Evolutionary conservation across 2,113 vertebrate species (phyloP), one percentile per base, ranked within the genome.

Genomic region (Panurus biarmicus): DNA sequence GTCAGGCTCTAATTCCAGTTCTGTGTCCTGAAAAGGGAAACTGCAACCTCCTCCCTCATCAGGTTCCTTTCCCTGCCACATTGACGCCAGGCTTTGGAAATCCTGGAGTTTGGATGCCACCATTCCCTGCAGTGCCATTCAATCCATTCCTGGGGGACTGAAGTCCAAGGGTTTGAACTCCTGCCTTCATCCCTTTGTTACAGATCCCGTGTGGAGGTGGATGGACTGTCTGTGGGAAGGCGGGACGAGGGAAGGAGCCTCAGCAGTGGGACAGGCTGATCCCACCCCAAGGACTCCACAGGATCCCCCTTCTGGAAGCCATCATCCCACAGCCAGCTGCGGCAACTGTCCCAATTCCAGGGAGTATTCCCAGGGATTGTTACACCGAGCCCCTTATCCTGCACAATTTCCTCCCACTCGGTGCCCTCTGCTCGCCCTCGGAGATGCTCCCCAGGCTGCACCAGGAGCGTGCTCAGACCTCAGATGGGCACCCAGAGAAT

Each of bases 341-440:
- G 14, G 40, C 56, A 71, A 71, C 61, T 1, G 0, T 10, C 5
- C 1, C 0, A n/a, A n/a, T 31, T 3, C 24, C 78, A 4, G n/a
- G 78, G 8, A 31, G 9, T 10, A 35, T 26, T 2, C 13, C 33
- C 44, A 33, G 44, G 2, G 25, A 50, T 40, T 7, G 2, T 15
- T 5, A 35, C 64, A 33, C 24, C 0, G 2, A 71, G 33, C 47
- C 85, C 5, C 0, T 28, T 7, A 21, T 6, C 54, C 35, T 5
- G 3, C 23, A 31, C 0, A 1, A 12, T 5, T 18, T 24, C 69
- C 75, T 40, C 31, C 23, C 60, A 2, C 26, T 12, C 66, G 3
- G 66, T 60, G 78, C 67, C 94, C 82, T 14, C 56, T 47, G 47
- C 86, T 54, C 38, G 13, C 79, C 74, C 3, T 2, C 1, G 12